These are phyloP conservation scores for Trachelus troglodyta DNA, from an alignment of 2,888 invertebrate species.

Conservation along the genomic window DNA sequence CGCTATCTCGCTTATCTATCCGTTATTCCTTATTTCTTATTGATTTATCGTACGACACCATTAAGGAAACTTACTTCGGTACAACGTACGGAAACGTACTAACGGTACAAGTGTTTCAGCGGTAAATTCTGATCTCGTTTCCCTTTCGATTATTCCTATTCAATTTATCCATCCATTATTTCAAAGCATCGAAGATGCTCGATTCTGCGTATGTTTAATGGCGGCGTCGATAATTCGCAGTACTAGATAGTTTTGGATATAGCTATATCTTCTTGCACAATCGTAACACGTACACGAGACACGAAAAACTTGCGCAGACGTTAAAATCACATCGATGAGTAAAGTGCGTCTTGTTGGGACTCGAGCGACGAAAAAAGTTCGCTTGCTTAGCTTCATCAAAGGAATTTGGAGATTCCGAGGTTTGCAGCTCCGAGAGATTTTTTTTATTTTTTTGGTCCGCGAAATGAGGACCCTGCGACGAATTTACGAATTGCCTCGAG, in stretches of 20 bases:
- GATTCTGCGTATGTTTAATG: slow-evolving; percentile 34
- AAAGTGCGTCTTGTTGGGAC: slow-evolving; percentile 9
- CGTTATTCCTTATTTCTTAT: neutral
- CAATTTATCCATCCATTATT: too few relatives aligned
- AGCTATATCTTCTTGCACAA: slow-evolving; percentile 50
- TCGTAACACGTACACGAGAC: slow-evolving; percentile 61
- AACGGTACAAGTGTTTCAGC: too few relatives aligned
- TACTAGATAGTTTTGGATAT: slow-evolving; percentile 36
- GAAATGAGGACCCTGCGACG: too few relatives aligned
- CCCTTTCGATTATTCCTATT: too few relatives aligned
- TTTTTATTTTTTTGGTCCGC: too few relatives aligned
- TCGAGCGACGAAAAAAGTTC: neutral
- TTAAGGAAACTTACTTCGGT: slow-evolving; percentile 19
- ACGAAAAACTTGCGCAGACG: slow-evolving; percentile 56
- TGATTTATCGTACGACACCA: slow-evolving; percentile 8
- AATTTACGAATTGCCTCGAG: too few relatives aligned
- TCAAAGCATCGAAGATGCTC: too few relatives aligned
- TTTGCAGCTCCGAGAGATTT: too few relatives aligned
- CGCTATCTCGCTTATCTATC: neutral
- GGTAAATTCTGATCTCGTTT: too few relatives aligned
- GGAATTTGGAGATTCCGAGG: slow-evolving; percentile 16
- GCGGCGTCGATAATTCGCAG: slow-evolving; percentile 34
- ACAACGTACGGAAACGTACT: neutral
- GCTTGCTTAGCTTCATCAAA: slow-evolving; percentile 23
- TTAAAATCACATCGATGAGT: slow-evolving; percentile 63